Evolutionary conservation across 2,888 invertebrate genomes (phyloP).

Genomic region (Erannis defoliaria): DNA sequence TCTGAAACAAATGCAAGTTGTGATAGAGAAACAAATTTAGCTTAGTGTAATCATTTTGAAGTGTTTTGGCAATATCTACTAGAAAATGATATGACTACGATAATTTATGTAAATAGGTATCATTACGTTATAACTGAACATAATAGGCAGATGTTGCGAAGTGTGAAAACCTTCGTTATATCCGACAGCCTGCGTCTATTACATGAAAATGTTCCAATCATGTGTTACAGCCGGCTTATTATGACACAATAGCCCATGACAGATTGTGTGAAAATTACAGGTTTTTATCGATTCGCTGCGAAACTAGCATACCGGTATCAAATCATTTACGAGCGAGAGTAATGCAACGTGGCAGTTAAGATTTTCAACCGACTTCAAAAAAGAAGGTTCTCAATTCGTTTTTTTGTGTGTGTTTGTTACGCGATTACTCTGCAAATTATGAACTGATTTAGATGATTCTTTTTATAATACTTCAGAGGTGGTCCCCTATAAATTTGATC

Average conservation of each 20-base stretch:
- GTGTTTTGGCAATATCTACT: constrained; percentile 8
- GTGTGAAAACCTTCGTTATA: constrained; percentile 36
- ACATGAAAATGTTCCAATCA: constrained; percentile 40
- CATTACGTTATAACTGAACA: constrained; percentile 15
- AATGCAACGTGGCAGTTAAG: neutral
- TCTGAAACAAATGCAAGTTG: too few relatives aligned
- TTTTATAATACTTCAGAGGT: too few relatives aligned
- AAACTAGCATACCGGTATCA: too few relatives aligned
- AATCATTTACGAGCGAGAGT: too few relatives aligned
- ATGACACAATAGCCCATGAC: constrained; percentile 45
- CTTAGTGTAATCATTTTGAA: constrained; percentile 5
- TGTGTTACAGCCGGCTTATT: constrained; percentile 37
- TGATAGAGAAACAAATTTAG: too few relatives aligned
- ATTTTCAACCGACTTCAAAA: too few relatives aligned
- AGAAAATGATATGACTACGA: constrained; percentile 13
- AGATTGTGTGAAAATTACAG: constrained; percentile 50
- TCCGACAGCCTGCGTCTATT: constrained; percentile 40
- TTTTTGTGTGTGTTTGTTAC: too few relatives aligned
- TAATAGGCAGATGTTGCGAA: constrained; percentile 31
- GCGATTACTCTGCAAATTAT: too few relatives aligned
- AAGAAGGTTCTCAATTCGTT: too few relatives aligned
- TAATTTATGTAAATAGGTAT: constrained; percentile 34
- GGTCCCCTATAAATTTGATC: too few relatives aligned
- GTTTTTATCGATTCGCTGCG: constrained; percentile 29
- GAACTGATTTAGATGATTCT: too few relatives aligned